These are phyloP conservation scores for Babyrousa celebensis DNA, from an alignment of 2,797 vertebrate species.

Conservation along the genomic window DNA sequence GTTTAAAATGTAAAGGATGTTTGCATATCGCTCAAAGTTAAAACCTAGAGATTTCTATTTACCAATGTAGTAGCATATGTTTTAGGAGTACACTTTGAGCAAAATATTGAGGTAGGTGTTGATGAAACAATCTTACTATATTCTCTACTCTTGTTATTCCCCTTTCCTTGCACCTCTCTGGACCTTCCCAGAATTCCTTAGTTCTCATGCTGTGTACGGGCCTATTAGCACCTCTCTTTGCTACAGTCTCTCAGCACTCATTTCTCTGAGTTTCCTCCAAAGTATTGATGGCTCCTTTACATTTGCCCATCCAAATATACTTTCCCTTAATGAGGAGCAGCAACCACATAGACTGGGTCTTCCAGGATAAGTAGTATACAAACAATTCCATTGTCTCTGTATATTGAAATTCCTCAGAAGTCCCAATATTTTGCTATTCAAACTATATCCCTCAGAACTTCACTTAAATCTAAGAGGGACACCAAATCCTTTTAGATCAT, in stretches of 20 bases:
- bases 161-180: background rate
- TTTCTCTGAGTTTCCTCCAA: background rate
- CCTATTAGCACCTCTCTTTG: background rate
- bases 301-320: background rate
- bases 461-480: background rate
- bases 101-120: background rate
- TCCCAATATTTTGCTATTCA: constrained; percentile 50
- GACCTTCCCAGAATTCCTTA: background rate
- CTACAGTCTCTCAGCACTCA: background rate
- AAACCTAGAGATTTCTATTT: constrained; percentile 45
- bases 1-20: background rate
- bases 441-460: background rate
- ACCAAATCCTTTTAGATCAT: background rate
- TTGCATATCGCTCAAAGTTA: background rate
- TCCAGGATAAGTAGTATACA: background rate
- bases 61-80: background rate
- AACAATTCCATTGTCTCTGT: background rate
- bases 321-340: background rate
- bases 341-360: background rate
- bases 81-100: constrained; percentile 22
- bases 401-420: constrained; percentile 20
- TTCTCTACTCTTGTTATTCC: background rate
- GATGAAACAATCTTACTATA: background rate
- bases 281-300: background rate
- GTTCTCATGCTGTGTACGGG: background rate